Percentiles rank a stretch among this genome's conserved stretches.
phyloP scores from a whole-genome alignment of 2,113 vertebrate species.

The Peromyscus maniculatus region DNA sequence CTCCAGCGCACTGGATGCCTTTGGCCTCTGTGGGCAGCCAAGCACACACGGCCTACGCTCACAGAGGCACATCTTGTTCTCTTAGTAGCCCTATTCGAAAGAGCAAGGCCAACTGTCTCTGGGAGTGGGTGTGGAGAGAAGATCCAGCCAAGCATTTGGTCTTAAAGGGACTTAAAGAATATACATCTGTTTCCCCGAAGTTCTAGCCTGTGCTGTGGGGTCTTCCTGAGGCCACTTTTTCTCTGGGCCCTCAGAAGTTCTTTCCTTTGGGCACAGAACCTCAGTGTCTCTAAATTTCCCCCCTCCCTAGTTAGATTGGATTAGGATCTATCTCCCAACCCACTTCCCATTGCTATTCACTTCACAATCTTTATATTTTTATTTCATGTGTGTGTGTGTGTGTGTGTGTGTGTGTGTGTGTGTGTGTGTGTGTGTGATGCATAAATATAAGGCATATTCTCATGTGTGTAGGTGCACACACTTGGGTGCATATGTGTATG shows the following conservation, averaged over 20 bases:
- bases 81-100: background rate
- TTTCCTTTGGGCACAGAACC: background rate
- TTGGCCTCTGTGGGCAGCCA: background rate
- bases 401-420: background rate
- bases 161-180: background rate
- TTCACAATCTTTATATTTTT: background rate
- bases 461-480: background rate
- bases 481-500: too few species aligned
- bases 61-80: background rate
- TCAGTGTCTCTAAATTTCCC: background rate
- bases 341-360: background rate
- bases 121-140: background rate
- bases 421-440: too few species aligned
- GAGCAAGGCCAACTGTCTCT: conserved; percentile 23
- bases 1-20: background rate
- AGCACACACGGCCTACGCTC: background rate
- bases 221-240: background rate
- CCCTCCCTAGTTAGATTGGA: background rate
- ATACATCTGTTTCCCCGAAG: background rate
- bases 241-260: background rate
- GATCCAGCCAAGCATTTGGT: background rate
- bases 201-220: background rate
- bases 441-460: background rate
- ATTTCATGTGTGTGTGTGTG: background rate
- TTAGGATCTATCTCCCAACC: background rate